Evolutionary conservation across 2,797 vertebrate genomes (phyloP).

Genomic region (Argya squamiceps): DNA sequence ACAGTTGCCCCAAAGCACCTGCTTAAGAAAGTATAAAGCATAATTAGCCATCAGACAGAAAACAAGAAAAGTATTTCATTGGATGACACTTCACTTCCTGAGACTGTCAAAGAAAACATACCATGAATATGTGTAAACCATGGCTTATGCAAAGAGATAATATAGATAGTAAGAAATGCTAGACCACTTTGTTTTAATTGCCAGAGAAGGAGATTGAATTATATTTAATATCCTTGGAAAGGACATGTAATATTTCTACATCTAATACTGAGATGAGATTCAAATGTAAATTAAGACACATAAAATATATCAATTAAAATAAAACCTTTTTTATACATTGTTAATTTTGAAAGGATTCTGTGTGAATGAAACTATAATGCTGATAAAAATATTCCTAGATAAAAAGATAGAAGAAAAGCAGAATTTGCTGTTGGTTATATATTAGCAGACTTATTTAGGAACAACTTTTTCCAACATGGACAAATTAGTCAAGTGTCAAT

Average conservation of each 20-base stretch:
- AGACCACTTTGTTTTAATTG: neutral
- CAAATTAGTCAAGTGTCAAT: neutral
- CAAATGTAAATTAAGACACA: accelerated
- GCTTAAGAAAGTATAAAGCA: neutral
- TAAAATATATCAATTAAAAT: neutral
- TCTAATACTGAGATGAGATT: neutral
- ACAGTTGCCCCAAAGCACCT: neutral
- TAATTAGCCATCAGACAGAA: neutral
- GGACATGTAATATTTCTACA: neutral
- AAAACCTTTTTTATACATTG: neutral
- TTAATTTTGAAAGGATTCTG: neutral
- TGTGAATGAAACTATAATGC: neutral
- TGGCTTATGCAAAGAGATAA: neutral
- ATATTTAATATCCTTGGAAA: neutral
- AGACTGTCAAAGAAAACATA: neutral
- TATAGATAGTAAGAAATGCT: neutral
- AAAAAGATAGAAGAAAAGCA: neutral
- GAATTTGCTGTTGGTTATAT: neutral
- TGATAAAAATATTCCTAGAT: neutral
- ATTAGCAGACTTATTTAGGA: neutral
- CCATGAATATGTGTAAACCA: neutral
- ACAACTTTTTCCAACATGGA: neutral
- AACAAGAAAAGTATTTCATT: neutral
- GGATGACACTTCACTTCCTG: neutral
- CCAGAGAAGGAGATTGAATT: neutral